Conservation (phyloP, 2,113 vertebrate genomes). For the Eudorcas thomsonii region DNA sequence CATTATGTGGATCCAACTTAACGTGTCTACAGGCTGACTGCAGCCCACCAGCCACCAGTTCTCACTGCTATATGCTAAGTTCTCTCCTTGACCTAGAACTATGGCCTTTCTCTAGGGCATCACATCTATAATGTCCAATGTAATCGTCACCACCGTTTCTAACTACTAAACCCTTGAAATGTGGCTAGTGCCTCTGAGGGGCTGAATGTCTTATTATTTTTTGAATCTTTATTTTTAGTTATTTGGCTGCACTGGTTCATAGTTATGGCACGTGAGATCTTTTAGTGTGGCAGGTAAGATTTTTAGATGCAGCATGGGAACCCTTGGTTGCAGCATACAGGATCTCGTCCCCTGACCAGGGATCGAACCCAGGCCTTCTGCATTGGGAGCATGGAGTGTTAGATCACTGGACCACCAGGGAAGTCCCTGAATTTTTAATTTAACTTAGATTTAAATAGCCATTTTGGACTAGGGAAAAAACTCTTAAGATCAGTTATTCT, state of each 20-base stretch:
- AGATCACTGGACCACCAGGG: background rate
- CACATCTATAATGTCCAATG: background rate
- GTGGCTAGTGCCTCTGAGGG: background rate
- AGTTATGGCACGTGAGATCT: background rate
- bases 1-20: background rate
- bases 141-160: background rate
- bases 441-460: background rate
- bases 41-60: background rate
- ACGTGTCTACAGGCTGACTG: background rate
- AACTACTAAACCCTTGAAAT: background rate
- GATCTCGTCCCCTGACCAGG: background rate
- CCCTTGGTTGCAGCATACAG: background rate
- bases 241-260: background rate
- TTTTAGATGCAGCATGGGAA: background rate
- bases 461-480: background rate
- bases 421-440: background rate
- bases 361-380: background rate
- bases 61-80: background rate
- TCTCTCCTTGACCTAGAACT: background rate
- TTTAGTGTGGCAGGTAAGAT: background rate
- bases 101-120: background rate
- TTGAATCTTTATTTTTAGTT: background rate
- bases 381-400: background rate
- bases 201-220: background rate
- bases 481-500: background rate